phyloP scores from a whole-genome alignment of 2,797 vertebrate genomes.

The Cottoperca gobio region DNA sequence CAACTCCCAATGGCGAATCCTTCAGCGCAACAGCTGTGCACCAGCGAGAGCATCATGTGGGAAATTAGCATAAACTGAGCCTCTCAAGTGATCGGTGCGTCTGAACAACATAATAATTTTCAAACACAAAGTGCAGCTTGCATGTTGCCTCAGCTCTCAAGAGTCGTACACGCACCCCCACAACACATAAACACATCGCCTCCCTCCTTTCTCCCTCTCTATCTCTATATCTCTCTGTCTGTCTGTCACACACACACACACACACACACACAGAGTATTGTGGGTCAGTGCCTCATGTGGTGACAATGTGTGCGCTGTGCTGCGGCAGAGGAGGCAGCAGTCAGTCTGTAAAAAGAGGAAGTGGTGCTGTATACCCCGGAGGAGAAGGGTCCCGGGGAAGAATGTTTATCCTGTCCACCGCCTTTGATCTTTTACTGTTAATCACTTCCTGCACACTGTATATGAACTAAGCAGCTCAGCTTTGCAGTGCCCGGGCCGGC shows the following conservation, averaged over 20 bases:
- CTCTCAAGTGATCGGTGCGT: conserved; percentile 32
- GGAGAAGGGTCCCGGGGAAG: conserved; percentile 83
- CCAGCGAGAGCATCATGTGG: conserved; percentile 74
- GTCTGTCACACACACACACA: conserved; percentile 46
- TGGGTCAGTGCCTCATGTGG: conserved; percentile 84
- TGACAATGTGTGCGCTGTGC: conserved; percentile 87
- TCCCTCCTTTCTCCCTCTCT: conserved; percentile 24
- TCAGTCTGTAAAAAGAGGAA: conserved; percentile 86
- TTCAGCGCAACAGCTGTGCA: conserved; percentile 79
- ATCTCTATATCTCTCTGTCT: conserved; percentile 41
- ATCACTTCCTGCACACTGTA: conserved; percentile 90
- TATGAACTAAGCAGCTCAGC: conserved; percentile 78
- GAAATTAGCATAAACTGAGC: conserved; percentile 69
- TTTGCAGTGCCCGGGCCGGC: conserved; percentile 16
- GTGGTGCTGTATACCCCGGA: conserved; percentile 83
- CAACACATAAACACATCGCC: conserved; percentile 55
- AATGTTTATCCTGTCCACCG: conserved; percentile 88
- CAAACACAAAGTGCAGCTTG: conserved; percentile 44
- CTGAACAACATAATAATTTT: conserved; percentile 68
- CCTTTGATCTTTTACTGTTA: conserved; percentile 90
- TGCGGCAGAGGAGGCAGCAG: conserved; percentile 76
- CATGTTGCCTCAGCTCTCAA: conserved; percentile 46
- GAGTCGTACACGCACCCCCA: conserved; percentile 47
- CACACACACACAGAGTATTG: conserved; percentile 50
- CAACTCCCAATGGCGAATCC: conserved; percentile 79